Evolutionary conservation across 92 coral and sea anemone species (phyloP).

Genomic region (Parazoanthus atlanticus): DNA sequence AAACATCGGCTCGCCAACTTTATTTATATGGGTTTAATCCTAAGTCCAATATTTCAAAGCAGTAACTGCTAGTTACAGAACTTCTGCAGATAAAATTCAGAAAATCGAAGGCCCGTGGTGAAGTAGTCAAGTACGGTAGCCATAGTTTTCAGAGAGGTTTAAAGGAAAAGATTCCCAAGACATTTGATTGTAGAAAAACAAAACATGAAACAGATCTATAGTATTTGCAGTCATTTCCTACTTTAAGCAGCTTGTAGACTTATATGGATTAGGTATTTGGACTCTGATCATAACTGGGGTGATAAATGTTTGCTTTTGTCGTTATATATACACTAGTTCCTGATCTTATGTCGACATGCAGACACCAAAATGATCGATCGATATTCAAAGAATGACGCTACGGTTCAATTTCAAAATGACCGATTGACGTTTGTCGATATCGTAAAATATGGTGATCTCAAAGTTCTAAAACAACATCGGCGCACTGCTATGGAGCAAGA

Average conservation of each 20-base stretch:
- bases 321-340: not conserved
- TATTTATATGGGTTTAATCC: not conserved
- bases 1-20: not conserved
- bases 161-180: not conserved
- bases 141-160: not conserved
- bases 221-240: not conserved
- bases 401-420: not conserved
- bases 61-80: not conserved
- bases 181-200: not conserved
- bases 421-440: not conserved
- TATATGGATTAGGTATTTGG: not conserved
- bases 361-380: not conserved
- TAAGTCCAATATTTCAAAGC: not conserved
- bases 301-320: conserved; percentile 1
- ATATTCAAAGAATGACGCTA: not conserved
- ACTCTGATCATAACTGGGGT: not conserved
- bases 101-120: not conserved
- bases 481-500: not conserved
- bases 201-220: not conserved
- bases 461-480: not conserved
- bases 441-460: not conserved
- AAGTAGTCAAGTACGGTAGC: not conserved
- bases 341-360: not conserved
- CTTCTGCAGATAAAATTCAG: not conserved
- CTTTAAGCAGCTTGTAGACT: not conserved